Evolutionary conservation across 2,888 invertebrate genomes (phyloP).

Genomic region (Cephus spinipes): DNA sequence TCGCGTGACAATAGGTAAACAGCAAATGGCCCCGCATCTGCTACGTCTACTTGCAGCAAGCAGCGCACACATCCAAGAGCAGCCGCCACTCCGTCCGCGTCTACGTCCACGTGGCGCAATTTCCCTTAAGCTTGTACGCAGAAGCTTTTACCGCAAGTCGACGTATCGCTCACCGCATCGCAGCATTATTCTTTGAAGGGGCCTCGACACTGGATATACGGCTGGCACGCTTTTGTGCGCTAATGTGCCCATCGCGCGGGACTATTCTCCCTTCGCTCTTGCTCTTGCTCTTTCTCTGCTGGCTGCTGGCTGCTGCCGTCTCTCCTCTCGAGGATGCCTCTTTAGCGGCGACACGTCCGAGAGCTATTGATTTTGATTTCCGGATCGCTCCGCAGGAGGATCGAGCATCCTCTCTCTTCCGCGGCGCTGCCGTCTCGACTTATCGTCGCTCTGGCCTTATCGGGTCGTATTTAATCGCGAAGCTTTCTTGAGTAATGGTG

Average conservation of each 20-base stretch:
- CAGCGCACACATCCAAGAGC: neutral
- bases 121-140: slow-evolving; percentile 10
- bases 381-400: neutral
- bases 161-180: neutral
- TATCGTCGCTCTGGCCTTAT: neutral
- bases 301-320: too few relatives aligned
- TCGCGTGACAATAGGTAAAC: slow-evolving; percentile 13
- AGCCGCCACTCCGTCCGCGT: neutral
- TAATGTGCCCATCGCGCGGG: slow-evolving; percentile 14
- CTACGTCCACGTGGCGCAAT: slow-evolving; percentile 7
- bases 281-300: neutral
- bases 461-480: slow-evolving; percentile 6
- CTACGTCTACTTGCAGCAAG: neutral
- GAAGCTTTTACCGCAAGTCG: slow-evolving; percentile 23
- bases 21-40: slow-evolving; percentile 10
- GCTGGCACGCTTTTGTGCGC: slow-evolving; percentile 16
- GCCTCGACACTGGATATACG: slow-evolving; percentile 16
- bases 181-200: slow-evolving; percentile 25
- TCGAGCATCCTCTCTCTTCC: neutral
- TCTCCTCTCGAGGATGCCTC: neutral
- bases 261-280: neutral
- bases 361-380: neutral
- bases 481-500: slow-evolving; percentile 20
- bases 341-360: neutral
- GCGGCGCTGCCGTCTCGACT: neutral